Base-by-base conservation (phyloP, 1,140 invertebrate genomes). In the Ceratina japonica region DNA sequence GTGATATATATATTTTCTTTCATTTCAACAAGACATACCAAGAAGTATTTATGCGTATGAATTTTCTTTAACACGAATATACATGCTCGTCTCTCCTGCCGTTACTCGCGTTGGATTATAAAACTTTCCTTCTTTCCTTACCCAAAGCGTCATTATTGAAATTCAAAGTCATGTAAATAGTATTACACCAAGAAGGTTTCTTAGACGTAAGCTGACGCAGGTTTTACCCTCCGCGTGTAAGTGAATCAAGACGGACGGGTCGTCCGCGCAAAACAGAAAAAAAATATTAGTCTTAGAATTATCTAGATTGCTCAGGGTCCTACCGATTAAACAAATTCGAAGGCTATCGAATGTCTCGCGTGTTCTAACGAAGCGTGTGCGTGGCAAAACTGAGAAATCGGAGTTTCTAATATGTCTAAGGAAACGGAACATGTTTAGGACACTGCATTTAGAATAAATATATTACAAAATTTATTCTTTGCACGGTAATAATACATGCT, bases 101-200 rank as follows among this genome's bases (percentile, higher is more conserved):
- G 27, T 62, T 63, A 52, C 16, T 80, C 20, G 49, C 58, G 15
- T 62, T 63, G 56, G 27, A 31, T 24, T 71, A 68, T 10, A 8
- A 44, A 44, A 58, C 18, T 74, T 56, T n/a, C 13, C 31, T 49
- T 52, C 56, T 79, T 75, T 84, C 59, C 31, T 22, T n/a, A 49
- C 24, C 52, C 13, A 64, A 66, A 62, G 16, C 56, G 54, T 75
- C 70, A 56, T 56, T 52, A 18, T 65, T 65, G 58, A 49, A 76
- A 78, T 85, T 86, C 62, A 76, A 81, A 88, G 83, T 90, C 87
- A 87, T 89, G 89, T 90, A 90, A 88, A 89, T 89, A 89, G 73
- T 87, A 79, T 69, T 71, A 82, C 68, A 79, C 63, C 22, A 63
- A 79, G 44, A n/a, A n/a, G 52, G 51, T 81, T 78, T 78, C 52